Conservation (phyloP, 2,113 vertebrate species). For the Trichechus manatus region DNA sequence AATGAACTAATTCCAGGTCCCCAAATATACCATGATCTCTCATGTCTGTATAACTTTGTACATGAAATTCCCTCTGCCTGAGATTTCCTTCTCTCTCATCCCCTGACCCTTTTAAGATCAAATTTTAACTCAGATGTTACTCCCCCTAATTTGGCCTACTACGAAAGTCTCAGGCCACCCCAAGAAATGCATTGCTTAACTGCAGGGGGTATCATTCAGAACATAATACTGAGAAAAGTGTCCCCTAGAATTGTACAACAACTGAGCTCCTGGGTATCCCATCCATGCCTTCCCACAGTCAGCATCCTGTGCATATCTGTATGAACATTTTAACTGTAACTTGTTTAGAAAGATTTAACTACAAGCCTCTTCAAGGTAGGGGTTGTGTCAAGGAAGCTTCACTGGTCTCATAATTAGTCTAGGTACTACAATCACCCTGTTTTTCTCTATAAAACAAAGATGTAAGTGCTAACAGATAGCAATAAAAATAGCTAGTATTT, state of each 20-base stretch:
- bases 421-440: background rate
- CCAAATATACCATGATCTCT: background rate
- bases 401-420: background rate
- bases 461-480: conserved; percentile 14
- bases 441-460: conserved; percentile 48
- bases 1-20: conserved; percentile 31
- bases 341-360: conserved; percentile 47
- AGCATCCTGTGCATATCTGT: background rate
- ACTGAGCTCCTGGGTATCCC: background rate
- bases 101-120: conserved; percentile 23
- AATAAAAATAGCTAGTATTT: conserved; percentile 32
- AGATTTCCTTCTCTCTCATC: background rate
- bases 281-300: background rate
- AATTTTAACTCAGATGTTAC: conserved; percentile 40
- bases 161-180: background rate
- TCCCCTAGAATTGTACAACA: background rate
- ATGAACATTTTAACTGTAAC: background rate
- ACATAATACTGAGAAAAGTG: background rate
- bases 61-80: background rate
- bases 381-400: background rate
- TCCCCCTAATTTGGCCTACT: background rate
- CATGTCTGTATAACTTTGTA: background rate
- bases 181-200: background rate
- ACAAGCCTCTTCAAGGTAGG: conserved; percentile 12
- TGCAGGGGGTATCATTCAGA: background rate